phyloP scores from a whole-genome alignment of 1,140 invertebrate species.

The Papilio glaucus region DNA sequence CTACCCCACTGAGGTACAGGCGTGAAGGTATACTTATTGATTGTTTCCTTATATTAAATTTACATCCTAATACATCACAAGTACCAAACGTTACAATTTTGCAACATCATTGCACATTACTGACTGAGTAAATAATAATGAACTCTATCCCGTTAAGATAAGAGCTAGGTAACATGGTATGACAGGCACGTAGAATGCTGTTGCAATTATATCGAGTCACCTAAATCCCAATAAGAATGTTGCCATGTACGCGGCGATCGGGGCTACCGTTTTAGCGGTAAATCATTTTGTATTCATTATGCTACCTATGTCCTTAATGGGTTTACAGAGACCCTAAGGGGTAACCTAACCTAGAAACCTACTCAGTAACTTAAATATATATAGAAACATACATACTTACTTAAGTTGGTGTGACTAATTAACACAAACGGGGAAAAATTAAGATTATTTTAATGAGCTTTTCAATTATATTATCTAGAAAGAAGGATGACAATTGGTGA shows the following conservation, averaged over 20 bases:
- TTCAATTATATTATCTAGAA: no score
- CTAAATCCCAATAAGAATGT: slow-evolving; percentile 46
- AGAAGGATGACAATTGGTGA: no score
- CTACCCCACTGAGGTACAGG: no score
- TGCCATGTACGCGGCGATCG: slow-evolving; percentile 10
- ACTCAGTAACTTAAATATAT: no score
- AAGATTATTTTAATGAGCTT: no score
- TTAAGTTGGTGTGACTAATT: no score
- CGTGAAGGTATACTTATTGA: no score
- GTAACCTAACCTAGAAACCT: not conserved
- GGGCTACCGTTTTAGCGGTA: slow-evolving; percentile 10
- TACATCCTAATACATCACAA: slow-evolving; percentile 26
- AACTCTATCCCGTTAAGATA: slow-evolving; percentile 22
- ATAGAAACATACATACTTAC: no score
- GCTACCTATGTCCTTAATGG: not conserved
- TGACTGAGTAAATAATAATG: not conserved
- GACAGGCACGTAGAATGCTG: slow-evolving; percentile 20
- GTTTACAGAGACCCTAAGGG: slow-evolving; percentile 1
- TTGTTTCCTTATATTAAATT: not conserved
- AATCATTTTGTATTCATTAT: slow-evolving; percentile 12
- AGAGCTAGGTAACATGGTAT: not conserved
- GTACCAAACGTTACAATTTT: slow-evolving; percentile 29
- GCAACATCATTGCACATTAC: slow-evolving; percentile 22
- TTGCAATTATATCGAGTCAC: slow-evolving; percentile 42
- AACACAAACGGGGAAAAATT: no score